Conservation (phyloP, 2,797 vertebrate species). For the Salarias fasciatus region DNA sequence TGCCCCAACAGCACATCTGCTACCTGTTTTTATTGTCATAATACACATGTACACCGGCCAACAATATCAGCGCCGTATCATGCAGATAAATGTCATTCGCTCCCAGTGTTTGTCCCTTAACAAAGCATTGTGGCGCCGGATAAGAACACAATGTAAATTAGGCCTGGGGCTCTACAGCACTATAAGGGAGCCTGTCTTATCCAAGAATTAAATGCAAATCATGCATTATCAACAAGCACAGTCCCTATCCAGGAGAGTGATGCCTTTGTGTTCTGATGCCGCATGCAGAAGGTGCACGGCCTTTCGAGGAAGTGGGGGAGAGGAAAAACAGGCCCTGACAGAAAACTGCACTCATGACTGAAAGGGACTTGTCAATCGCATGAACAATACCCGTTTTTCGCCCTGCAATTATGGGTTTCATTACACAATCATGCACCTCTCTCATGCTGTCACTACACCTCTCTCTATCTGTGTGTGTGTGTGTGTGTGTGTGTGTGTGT, state of each 20-base stretch:
- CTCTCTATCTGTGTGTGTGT: constrained; percentile 41
- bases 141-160: constrained; percentile 78
- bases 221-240: constrained; percentile 72
- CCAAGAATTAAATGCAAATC: constrained; percentile 79
- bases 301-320: constrained; percentile 39
- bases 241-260: constrained; percentile 64
- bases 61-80: constrained; percentile 62
- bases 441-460: constrained; percentile 60
- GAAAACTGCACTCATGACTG: constrained; percentile 68
- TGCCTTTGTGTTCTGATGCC: constrained; percentile 69
- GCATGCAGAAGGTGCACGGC: constrained; percentile 58
- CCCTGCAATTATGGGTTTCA: constrained; percentile 79
- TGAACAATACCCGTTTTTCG: constrained; percentile 73
- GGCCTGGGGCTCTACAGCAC: constrained; percentile 50
- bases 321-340: constrained; percentile 69
- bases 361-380: constrained; percentile 77
- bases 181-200: constrained; percentile 69
- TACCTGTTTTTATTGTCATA: constrained; percentile 66
- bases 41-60: constrained; percentile 64
- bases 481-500: constrained; percentile 34
- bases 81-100: constrained; percentile 71
- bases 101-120: constrained; percentile 63
- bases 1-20: constrained; percentile 38
- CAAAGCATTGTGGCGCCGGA: constrained; percentile 72
- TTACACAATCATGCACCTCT: constrained; percentile 66